Evolutionary conservation across 2,797 vertebrate genomes (phyloP), one percentile per base, ranked within the genome.

Genomic region (Pyrocephalus nanus): DNA sequence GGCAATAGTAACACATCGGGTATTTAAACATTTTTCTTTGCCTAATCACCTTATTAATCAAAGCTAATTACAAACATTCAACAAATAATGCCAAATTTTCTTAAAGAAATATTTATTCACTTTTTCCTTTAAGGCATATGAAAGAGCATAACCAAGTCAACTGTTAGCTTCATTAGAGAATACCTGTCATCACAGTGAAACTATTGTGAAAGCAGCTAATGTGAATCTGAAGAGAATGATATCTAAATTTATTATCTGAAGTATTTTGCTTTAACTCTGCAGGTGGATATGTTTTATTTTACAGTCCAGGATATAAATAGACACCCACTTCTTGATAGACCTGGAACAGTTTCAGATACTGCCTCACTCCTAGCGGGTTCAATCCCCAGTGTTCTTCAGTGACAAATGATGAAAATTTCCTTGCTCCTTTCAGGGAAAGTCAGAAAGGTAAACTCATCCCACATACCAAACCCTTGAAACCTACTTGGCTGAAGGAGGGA

Each of bases 261-360:
- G 32, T 85, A 90, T 95, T 94, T 90, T 78, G 62, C 80, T 88
- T 90, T 93, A 95, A 92, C 55, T 96, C 86, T 48, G 73, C 92
- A 95, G 86, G 90, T 92, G 76, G 73, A 64, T 93, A 75, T 0
- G 6, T 85, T 94, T 82, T 92, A 57, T 89, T 93, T 94, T 65
- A 76, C 74, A 92, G 86, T 74, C 86, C 95, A 87, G 34, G 57
- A 84, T 95, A 95, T 82, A 93, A 95, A 94, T 6, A 95, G 86
- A 93, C 80, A 92, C 70, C 86, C 77, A 93, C 87, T 90, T 65
- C 86, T 93, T 75, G 42, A 86, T 69, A 71, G 79, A 81, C 84
- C 85, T 93, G 67, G 65, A 92, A 47, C 30, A 91, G 53, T 64
- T 94, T 93, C 89, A 95, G 72, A 32, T 50, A 32, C 15, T 47